Base-by-base conservation (phyloP, 2,113 vertebrate genomes). In the Excalfactoria chinensis region DNA sequence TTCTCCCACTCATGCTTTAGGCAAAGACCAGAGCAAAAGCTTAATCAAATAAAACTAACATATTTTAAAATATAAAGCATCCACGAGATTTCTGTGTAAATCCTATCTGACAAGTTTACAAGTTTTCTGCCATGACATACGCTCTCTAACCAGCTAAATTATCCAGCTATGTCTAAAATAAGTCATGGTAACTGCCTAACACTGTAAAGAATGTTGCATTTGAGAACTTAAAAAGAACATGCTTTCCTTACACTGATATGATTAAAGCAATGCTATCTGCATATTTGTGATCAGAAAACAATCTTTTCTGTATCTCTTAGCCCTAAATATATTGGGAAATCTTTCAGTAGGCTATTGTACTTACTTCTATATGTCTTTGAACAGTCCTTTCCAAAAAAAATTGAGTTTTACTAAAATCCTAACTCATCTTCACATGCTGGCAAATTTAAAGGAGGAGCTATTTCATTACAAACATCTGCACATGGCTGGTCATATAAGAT, bases 231-330 rank as follows among this genome's bases (percentile, higher is more conserved):
- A 82, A 92, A 90, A 17, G 14, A 71, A 13, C 37, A 74, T 67
- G 56, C 17, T 34, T 88, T 92, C 68, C 68, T 92, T 66, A 64
- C 34, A 70, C 26, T 60, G 11, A 62, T 59, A 26, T 58, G 95
- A 94, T 88, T 92, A 88, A 95, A 92, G n/a, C 26, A 83, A 96
- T 94, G 59, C 53, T n/a, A 73, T 71, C n/a, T 53, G 32, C 56
- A 88, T 92, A 26, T 86, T 56, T 88, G 37, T 35, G 35, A 71
- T 86, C 72, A 77, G 67, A 71, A 94, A 93, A 88, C 20, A 86
- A 80, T 23, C 3, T 71, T 89, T 30, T 91, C 60, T 84, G 13
- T 62, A 35, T 93, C 12, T 71, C 17, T 64, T 49, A 62, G 1
- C 2, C n/a, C 70, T 26, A 93, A 93, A 94, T 86, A 94, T 90